phyloP scores from a whole-genome alignment of 2,888 invertebrate species.

The Corbicula japonica region DNA sequence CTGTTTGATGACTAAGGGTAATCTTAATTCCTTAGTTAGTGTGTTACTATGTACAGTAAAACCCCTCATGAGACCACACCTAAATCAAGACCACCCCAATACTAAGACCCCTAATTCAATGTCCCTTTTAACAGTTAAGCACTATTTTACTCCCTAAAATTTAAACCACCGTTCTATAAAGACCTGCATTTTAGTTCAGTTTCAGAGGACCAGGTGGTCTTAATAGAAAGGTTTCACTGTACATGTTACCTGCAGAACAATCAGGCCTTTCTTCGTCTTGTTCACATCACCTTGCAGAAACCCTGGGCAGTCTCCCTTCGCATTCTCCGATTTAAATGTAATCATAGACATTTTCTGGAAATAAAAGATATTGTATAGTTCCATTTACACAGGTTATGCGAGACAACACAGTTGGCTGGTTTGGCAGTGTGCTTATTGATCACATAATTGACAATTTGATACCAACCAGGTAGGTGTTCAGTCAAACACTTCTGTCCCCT shows the following conservation, averaged over 20 bases:
- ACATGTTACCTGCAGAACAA: slow-evolving; percentile 65
- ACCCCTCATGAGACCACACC: neutral
- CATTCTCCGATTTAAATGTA: slow-evolving; percentile 49
- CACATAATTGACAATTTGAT: no score
- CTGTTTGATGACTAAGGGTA: no score
- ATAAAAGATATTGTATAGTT: no score
- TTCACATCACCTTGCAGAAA: slow-evolving; percentile 38
- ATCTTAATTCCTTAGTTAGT: no score
- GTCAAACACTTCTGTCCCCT: no score
- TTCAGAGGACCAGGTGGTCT: no score
- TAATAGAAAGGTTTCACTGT: neutral
- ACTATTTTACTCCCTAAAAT: neutral
- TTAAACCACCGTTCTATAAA: neutral
- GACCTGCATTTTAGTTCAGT: neutral
- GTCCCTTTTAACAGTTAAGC: neutral
- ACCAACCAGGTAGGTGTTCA: no score
- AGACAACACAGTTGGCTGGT: no score
- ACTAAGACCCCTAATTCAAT: neutral
- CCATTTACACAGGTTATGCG: no score
- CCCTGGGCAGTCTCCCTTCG: slow-evolving; percentile 46
- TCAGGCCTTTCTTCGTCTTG: slow-evolving; percentile 68
- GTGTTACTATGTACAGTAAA: neutral
- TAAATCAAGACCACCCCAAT: neutral
- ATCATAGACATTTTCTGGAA: slow-evolving; percentile 33
- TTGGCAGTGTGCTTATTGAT: no score